A percentile compares a stretch with the other conserved stretches of the same genome.
These are phyloP conservation scores for Ammodytes dubius DNA, from an alignment of 2,113 vertebrate genomes.

Conservation along the genomic window DNA sequence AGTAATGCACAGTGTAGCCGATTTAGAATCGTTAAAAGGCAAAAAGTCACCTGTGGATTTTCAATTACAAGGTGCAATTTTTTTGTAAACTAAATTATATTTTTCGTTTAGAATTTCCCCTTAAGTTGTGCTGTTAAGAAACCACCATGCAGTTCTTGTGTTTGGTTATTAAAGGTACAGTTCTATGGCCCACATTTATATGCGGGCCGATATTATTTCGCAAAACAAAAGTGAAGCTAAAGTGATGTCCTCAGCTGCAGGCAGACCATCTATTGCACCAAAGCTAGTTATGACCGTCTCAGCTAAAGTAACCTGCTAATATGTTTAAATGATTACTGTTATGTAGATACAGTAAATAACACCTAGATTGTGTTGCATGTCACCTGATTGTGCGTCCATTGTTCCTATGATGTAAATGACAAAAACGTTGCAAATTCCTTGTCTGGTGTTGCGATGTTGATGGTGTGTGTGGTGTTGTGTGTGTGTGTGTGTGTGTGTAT, in stretches of 20 bases:
- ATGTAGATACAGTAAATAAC: conserved; percentile 10
- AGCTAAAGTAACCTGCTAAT: neutral
- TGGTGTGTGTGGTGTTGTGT: conserved; percentile 10
- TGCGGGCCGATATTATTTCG: conserved; percentile 16
- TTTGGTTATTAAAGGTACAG: conserved; percentile 6
- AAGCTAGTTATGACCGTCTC: neutral
- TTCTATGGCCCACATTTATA: neutral
- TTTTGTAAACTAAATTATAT: neutral
- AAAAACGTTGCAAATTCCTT: conserved; percentile 21
- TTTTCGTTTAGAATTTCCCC: neutral
- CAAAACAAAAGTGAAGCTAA: conserved; percentile 27
- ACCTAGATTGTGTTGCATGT: conserved; percentile 25
- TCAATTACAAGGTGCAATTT: conserved; percentile 7
- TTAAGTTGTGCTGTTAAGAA: conserved; percentile 2
- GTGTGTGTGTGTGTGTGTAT: conserved; percentile 38
- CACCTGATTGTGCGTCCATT: conserved; percentile 15
- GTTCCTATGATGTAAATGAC: conserved; percentile 2
- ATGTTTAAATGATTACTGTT: conserved; percentile 6
- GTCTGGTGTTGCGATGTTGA: conserved; percentile 21
- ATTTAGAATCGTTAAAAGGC: conserved; percentile 12
- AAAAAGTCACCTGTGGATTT: conserved; percentile 24
- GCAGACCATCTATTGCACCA: neutral
- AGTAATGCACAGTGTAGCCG: conserved; percentile 14
- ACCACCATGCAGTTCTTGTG: neutral
- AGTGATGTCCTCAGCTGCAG: neutral